Percentiles rank a stretch among this genome's conserved stretches.
Conservation (phyloP, 2,888 invertebrate species). For the Lathronympha strigana region DNA sequence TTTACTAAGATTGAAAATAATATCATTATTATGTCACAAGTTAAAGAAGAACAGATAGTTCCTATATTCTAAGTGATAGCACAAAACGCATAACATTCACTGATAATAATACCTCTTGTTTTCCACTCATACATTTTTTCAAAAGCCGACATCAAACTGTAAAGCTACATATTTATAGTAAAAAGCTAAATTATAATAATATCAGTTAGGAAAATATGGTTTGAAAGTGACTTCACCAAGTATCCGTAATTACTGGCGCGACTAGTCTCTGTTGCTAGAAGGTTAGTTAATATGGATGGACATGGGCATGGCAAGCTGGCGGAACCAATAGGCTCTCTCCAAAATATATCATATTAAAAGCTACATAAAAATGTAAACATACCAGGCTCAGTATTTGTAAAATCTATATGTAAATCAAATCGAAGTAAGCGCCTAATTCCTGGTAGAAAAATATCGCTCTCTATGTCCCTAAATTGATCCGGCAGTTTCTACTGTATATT, state of each 20-base stretch:
- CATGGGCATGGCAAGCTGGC: constrained; percentile 78
- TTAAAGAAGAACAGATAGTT: constrained; percentile 54
- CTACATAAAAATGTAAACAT: constrained; percentile 73
- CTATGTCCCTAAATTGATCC: constrained; percentile 77
- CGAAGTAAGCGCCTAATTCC: constrained; percentile 76
- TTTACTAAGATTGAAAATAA: constrained; percentile 55
- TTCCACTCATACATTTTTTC: constrained; percentile 59
- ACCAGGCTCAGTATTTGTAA: constrained; percentile 69
- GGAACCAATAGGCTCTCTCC: constrained; percentile 60
- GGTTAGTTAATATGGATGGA: constrained; percentile 78
- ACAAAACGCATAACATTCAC: constrained; percentile 74
- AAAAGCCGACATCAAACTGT: constrained; percentile 82
- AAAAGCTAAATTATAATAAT: constrained; percentile 75
- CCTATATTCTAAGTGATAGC: constrained; percentile 60
- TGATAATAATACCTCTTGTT: constrained; percentile 67
- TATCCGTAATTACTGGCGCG: constrained; percentile 68
- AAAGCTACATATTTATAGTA: constrained; percentile 76
- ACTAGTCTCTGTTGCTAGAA: constrained; percentile 71
- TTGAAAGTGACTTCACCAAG: constrained; percentile 63
- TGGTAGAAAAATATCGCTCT: constrained; percentile 77
- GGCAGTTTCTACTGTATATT: constrained; percentile 62
- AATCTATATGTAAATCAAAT: constrained; percentile 74
- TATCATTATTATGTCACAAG: constrained; percentile 61
- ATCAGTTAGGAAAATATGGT: constrained; percentile 75
- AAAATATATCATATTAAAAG: constrained; percentile 63